Conservation (phyloP, 2,113 vertebrate genomes). For the Himantopus leucocephalus region DNA sequence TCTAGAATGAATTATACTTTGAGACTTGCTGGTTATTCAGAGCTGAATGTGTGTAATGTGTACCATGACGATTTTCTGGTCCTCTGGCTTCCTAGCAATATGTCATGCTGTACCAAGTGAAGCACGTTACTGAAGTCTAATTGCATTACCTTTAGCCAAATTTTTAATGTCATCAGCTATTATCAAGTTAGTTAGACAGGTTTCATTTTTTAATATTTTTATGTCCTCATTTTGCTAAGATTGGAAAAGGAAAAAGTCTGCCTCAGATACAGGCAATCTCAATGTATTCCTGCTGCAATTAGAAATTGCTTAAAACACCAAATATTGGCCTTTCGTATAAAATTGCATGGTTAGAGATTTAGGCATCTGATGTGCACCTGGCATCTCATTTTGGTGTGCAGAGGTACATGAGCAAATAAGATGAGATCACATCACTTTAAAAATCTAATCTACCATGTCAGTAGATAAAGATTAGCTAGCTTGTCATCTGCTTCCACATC, state of each 20-base stretch:
- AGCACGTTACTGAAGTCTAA: neutral
- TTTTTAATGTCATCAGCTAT: neutral
- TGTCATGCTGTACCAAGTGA: neutral
- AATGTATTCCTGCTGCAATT: neutral
- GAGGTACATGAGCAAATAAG: neutral
- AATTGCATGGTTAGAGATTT: neutral
- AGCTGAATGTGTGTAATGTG: neutral
- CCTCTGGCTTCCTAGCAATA: neutral
- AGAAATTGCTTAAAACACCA: neutral
- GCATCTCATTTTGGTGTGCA: neutral
- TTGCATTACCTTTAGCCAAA: neutral
- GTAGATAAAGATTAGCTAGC: neutral
- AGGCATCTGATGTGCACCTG: neutral
- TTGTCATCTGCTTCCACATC: neutral
- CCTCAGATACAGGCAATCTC: neutral
- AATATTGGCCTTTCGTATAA: neutral
- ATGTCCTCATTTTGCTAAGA: neutral
- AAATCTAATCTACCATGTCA: neutral
- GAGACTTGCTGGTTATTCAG: neutral
- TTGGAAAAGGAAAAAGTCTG: neutral
- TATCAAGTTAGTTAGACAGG: neutral
- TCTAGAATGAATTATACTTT: neutral
- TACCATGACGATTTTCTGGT: neutral
- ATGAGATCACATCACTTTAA: neutral
- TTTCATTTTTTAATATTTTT: neutral